Percentiles rank a stretch among this genome's conserved stretches.
Conservation (phyloP, 2,797 vertebrate genomes). For the Phrynocephalus vlangalii region DNA sequence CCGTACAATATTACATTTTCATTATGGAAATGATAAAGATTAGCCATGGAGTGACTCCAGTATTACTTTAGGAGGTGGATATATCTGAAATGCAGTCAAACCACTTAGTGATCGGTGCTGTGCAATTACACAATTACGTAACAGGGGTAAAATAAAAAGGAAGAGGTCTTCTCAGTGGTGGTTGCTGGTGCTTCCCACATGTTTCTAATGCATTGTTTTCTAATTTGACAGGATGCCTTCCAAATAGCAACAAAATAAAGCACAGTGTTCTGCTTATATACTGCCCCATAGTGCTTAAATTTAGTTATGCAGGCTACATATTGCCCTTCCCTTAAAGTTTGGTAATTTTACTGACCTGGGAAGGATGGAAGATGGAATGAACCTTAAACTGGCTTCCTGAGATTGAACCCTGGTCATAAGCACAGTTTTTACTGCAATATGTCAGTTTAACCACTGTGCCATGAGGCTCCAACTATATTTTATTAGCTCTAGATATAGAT, state of each 20-base stretch:
- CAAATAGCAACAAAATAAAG: too few species aligned
- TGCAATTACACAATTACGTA: conserved; percentile 34
- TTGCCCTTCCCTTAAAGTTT: too few species aligned
- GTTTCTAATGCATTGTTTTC: conserved; percentile 9
- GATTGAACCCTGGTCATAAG: too few species aligned
- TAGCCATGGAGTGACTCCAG: background rate
- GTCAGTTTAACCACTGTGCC: too few species aligned
- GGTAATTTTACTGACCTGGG: too few species aligned
- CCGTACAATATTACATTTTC: conserved; percentile 54
- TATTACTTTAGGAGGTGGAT: conserved; percentile 21
- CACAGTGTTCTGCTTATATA: too few species aligned
- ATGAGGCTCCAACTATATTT: too few species aligned
- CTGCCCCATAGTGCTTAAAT: too few species aligned
- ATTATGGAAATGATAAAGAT: conserved; percentile 34
- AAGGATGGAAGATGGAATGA: too few species aligned
- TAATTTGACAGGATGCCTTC: background rate
- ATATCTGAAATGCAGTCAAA: background rate
- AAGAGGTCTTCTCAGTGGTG: background rate
- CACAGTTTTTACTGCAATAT: too few species aligned
- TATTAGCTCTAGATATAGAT: background rate
- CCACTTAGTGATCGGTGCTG: background rate
- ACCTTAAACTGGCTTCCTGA: too few species aligned
- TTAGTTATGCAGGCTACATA: too few species aligned
- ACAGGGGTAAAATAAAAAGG: conserved; percentile 26
- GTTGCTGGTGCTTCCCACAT: conserved; percentile 26